These are phyloP conservation scores for Pungitius pungitius DNA, from an alignment of 2,113 vertebrate genomes.

Conservation along the genomic window DNA sequence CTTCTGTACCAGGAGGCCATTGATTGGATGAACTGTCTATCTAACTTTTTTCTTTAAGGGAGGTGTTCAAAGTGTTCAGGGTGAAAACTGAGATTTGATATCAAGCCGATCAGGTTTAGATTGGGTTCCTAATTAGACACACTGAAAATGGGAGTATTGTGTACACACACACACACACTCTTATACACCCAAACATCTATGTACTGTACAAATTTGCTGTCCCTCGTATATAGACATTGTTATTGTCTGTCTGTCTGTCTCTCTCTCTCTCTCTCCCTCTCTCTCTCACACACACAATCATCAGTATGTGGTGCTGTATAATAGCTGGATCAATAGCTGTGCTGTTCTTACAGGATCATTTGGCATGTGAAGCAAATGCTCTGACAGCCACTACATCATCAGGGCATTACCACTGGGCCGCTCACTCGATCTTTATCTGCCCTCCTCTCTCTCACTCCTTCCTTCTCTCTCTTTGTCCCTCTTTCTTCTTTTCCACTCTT, in stretches of 20 bases:
- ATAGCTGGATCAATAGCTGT: conserved; percentile 72
- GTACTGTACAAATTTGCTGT: conserved; percentile 6
- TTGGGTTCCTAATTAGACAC: conserved; percentile 59
- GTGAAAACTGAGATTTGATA: conserved; percentile 63
- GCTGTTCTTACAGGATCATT: conserved; percentile 79
- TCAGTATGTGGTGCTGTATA: conserved; percentile 65
- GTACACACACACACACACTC: neutral
- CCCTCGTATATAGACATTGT: neutral
- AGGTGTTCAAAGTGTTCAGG: conserved; percentile 45
- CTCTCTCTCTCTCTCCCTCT: neutral
- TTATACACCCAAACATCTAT: neutral
- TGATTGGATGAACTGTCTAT: neutral
- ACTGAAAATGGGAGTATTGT: conserved; percentile 56
- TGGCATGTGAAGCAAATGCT: conserved; percentile 71
- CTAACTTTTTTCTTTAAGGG: neutral
- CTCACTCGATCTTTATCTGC: conserved; percentile 27
- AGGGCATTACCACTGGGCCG: conserved; percentile 63
- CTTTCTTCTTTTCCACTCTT: conserved; percentile 15
- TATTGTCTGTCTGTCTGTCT: neutral
- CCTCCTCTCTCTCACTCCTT: conserved; percentile 16
- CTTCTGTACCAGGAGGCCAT: neutral
- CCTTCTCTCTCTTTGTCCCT: neutral
- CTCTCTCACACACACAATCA: conserved; percentile 44
- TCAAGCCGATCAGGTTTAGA: conserved; percentile 58
- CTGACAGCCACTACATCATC: conserved; percentile 77